A percentile compares a stretch with the other conserved stretches of the same genome.
phyloP scores from a whole-genome alignment of 2,888 invertebrate genomes.

The Patella ulyssiponensis region DNA sequence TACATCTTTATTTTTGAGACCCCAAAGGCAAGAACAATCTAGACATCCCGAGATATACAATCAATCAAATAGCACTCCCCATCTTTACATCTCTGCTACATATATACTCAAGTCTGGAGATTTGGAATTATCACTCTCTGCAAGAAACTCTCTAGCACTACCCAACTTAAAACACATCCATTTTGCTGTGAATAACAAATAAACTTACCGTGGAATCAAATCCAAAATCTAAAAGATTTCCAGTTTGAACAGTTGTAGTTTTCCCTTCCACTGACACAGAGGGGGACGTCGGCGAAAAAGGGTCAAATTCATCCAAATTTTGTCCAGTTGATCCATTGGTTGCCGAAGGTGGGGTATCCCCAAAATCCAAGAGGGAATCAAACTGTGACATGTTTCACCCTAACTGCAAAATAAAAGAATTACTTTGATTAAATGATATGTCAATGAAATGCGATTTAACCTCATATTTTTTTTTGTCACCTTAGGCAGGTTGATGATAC shows the following conservation, averaged over 20 bases:
- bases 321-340: conserved; percentile 40
- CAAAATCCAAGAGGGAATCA: conserved; percentile 54
- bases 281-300: conserved; percentile 40
- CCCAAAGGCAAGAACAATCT: too few species aligned
- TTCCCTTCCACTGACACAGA: conserved; percentile 39
- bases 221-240: conserved; percentile 50
- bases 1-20: too few species aligned
- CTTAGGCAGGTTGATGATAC: too few species aligned
- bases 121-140: too few species aligned
- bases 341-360: conserved; percentile 42
- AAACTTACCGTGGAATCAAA: conserved; percentile 47
- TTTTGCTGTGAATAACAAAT: neutral
- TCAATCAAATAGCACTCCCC: too few species aligned
- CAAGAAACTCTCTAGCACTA: too few species aligned
- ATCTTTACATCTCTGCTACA: too few species aligned
- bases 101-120: too few species aligned
- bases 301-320: conserved; percentile 52
- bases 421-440: neutral
- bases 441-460: neutral
- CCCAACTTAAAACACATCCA: too few species aligned
- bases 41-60: too few species aligned
- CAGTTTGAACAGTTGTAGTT: conserved; percentile 28
- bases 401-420: neutral
- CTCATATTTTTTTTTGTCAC: neutral
- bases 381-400: conserved; percentile 46